phyloP scores from a whole-genome alignment of 2,888 invertebrate genomes.

The Drosophila colorata region DNA sequence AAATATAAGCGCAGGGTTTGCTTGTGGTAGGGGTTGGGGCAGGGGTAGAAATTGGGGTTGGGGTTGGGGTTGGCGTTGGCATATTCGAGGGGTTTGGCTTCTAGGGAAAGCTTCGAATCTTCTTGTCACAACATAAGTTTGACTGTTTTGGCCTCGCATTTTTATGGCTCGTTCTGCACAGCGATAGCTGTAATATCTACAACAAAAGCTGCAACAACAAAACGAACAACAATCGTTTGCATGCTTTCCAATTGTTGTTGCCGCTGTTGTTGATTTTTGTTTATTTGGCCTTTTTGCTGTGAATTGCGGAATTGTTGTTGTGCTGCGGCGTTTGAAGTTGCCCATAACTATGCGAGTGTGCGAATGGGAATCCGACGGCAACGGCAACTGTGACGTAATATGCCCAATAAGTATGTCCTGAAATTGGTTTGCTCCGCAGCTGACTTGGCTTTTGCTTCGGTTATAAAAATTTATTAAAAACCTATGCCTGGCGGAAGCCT shows the following conservation, averaged over 20 bases:
- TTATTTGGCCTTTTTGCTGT: constrained; percentile 61
- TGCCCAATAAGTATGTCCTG: constrained; percentile 64
- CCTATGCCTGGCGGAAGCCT: constrained; percentile 55
- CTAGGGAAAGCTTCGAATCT: constrained; percentile 25
- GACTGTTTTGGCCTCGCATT: constrained; percentile 77
- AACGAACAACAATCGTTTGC: constrained; percentile 50
- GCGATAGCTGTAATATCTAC: constrained; percentile 49
- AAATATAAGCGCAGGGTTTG: constrained; percentile 71
- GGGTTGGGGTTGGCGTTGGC: constrained; percentile 1
- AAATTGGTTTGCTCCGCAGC: constrained; percentile 39
- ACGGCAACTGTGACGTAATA: constrained; percentile 77
- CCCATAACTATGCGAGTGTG: constrained; percentile 19
- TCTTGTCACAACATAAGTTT: constrained; percentile 74
- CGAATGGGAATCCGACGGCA: constrained; percentile 30
- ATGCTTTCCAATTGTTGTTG: constrained; percentile 44
- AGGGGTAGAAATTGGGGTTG: no score
- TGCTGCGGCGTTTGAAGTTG: constrained; percentile 43
- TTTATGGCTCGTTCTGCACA: constrained; percentile 69
- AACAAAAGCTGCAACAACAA: constrained; percentile 24
- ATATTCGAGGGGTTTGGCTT: constrained; percentile 12
- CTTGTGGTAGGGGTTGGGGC: background rate
- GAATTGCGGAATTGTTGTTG: constrained; percentile 16
- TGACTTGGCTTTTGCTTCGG: constrained; percentile 9
- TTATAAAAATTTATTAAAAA: constrained; percentile 71
- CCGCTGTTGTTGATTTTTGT: constrained; percentile 57